phyloP scores from a whole-genome alignment of 2,113 vertebrate genomes.

The Herpailurus yagouaroundi region DNA sequence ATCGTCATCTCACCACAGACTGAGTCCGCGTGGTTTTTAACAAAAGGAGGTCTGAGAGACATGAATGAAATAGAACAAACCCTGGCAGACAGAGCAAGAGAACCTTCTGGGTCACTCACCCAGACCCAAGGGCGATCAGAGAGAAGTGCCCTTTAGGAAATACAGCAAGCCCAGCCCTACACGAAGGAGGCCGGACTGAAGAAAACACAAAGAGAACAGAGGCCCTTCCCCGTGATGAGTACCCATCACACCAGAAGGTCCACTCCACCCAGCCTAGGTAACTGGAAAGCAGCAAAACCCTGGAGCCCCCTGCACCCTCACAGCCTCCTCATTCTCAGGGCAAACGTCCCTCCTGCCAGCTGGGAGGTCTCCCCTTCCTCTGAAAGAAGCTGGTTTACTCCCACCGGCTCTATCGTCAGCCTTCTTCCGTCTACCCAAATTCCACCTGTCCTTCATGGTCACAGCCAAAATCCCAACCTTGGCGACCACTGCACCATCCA shows the following conservation, averaged over 20 bases:
- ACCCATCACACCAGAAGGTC: not conserved
- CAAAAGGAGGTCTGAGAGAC: not conserved
- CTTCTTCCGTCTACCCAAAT: not conserved
- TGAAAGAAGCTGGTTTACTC: not conserved
- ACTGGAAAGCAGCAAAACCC: not conserved
- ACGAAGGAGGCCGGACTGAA: not conserved
- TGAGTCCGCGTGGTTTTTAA: not conserved
- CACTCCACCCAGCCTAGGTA: not conserved
- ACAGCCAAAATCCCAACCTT: not conserved
- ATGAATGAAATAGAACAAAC: not conserved
- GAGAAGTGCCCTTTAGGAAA: not conserved
- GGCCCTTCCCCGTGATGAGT: not conserved
- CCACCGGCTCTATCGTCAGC: not conserved
- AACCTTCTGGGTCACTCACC: not conserved
- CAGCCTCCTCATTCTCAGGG: not conserved
- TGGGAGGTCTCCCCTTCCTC: not conserved
- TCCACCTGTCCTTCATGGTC: not conserved
- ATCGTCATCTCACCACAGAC: no score
- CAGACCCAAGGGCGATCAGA: not conserved
- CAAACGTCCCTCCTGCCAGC: not conserved
- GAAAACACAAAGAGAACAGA: not conserved
- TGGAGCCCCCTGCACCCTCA: fast-evolving
- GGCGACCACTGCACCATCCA: no score
- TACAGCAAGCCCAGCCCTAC: fast-evolving
- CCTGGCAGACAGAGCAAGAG: not conserved